Conservation (phyloP, 2,113 vertebrate genomes). For the Eudorcas thomsonii region DNA sequence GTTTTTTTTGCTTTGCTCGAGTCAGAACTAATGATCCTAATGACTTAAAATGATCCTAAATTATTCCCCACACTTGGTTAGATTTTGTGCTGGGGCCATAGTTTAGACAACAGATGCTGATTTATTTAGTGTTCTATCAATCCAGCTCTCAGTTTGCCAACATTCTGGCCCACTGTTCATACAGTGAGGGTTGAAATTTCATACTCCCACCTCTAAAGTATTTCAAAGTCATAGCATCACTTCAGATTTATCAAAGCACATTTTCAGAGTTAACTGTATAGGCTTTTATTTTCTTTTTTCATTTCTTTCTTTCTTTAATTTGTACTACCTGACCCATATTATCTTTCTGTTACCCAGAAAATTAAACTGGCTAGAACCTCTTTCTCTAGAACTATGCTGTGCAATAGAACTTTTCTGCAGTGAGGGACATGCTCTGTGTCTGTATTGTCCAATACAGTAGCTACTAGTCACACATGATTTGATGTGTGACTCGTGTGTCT, state of each 20-base stretch:
- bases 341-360: background rate
- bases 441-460: background rate
- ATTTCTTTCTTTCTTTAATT: background rate
- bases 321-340: background rate
- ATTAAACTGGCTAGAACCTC: background rate
- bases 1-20: constrained; percentile 14
- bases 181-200: background rate
- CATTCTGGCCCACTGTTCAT: background rate
- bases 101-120: background rate
- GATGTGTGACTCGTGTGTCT: background rate
- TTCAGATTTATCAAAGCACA: background rate
- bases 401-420: background rate
- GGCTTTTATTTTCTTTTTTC: background rate
- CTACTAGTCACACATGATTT: background rate
- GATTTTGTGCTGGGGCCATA: background rate
- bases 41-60: background rate
- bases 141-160: background rate
- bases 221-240: background rate
- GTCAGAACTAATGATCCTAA: constrained; percentile 36
- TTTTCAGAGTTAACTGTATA: background rate
- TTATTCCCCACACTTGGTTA: constrained; percentile 6
- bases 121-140: background rate
- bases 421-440: background rate
- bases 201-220: background rate
- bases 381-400: background rate